These are phyloP conservation scores for Anoplius nigerrimus DNA, from an alignment of 2,888 invertebrate species.

Conservation along the genomic window DNA sequence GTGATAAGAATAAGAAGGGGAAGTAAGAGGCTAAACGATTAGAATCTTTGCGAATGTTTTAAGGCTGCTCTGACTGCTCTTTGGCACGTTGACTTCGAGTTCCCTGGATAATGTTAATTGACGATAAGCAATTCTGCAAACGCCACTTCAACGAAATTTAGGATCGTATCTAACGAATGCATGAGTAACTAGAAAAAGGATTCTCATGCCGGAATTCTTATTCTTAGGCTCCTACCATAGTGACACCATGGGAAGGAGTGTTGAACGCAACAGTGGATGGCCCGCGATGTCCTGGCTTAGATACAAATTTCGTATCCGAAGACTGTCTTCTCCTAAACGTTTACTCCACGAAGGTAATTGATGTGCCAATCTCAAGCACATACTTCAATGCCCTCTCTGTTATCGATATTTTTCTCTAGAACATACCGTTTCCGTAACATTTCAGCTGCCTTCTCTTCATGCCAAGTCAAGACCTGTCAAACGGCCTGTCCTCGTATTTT, in stretches of 20 bases:
- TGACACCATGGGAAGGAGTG: constrained; percentile 75
- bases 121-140: too few species aligned
- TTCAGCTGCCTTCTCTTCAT: constrained; percentile 28
- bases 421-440: not conserved
- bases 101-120: too few species aligned
- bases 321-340: constrained; percentile 81
- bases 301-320: constrained; percentile 75
- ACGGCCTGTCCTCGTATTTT: constrained; percentile 81
- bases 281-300: constrained; percentile 77
- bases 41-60: too few species aligned
- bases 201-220: not conserved
- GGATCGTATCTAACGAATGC: too few species aligned
- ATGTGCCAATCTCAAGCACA: not conserved
- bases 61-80: too few species aligned
- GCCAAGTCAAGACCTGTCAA: constrained; percentile 7
- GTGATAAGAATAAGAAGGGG: too few species aligned
- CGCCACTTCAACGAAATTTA: too few species aligned
- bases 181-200: not conserved
- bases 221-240: constrained; percentile 72
- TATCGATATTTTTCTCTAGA: too few species aligned
- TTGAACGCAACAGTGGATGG: constrained; percentile 79
- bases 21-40: too few species aligned
- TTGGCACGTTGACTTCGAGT: too few species aligned
- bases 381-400: too few species aligned
- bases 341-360: constrained; percentile 3